A percentile compares a stretch with the other conserved stretches of the same genome.
Evolutionary conservation across 2,113 vertebrate genomes (phyloP).

Genomic region (Dipodomys merriami): DNA sequence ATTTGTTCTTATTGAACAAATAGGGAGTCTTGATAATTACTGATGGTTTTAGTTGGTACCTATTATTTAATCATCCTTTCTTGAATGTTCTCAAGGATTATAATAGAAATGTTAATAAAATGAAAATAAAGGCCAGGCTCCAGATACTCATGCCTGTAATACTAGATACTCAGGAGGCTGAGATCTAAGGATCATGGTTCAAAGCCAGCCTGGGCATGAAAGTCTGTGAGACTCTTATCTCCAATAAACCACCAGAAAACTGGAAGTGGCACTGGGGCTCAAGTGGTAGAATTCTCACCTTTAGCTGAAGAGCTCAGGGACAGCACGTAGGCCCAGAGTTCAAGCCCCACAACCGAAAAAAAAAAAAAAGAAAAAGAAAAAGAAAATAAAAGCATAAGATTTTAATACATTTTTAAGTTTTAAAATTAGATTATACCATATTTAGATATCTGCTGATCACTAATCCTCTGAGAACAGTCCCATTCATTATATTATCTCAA

Average conservation of each 20-base stretch:
- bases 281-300: too few species aligned
- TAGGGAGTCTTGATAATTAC: neutral
- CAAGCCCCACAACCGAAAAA: too few species aligned
- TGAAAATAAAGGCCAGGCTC: neutral
- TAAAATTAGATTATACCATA: constrained; percentile 10
- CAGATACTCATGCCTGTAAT: too few species aligned
- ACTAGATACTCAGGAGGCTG: too few species aligned
- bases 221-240: too few species aligned
- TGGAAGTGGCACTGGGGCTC: too few species aligned
- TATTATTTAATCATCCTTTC: constrained; percentile 2
- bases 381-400: neutral
- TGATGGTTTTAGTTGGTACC: neutral
- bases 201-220: too few species aligned
- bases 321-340: too few species aligned
- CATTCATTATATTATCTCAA: neutral
- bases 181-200: too few species aligned
- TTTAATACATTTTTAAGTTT: neutral
- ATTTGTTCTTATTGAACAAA: neutral
- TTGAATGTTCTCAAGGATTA: constrained; percentile 27
- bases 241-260: too few species aligned
- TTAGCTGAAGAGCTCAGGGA: too few species aligned
- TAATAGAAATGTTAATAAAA: neutral
- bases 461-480: neutral
- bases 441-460: neutral
- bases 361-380: neutral